These are phyloP conservation scores for Hypsopygia costalis DNA, from an alignment of 2,888 invertebrate species.

Conservation along the genomic window DNA sequence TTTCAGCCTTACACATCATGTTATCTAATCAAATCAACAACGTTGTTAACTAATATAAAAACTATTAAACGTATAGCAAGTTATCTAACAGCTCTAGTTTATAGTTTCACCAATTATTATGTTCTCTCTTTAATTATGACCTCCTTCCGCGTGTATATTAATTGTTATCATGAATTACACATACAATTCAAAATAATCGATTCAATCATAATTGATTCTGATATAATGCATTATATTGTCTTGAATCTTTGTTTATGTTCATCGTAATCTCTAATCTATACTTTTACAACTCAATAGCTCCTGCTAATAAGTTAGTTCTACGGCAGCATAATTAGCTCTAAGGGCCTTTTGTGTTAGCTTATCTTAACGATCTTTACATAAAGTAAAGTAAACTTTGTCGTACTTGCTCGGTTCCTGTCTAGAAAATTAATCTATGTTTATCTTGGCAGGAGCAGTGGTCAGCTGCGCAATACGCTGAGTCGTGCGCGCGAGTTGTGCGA, in stretches of 20 bases:
- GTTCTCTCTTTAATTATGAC: conserved; percentile 50
- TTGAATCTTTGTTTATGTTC: background rate
- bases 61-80: conserved; percentile 38
- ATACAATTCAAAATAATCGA: too few relatives aligned
- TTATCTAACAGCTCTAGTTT: conserved; percentile 41
- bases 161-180: conserved; percentile 34
- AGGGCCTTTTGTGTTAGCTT: conserved; percentile 8
- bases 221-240: background rate
- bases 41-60: conserved; percentile 19
- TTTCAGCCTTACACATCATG: too few relatives aligned
- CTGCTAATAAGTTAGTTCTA: conserved; percentile 2
- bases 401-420: background rate
- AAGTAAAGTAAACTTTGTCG: conserved; percentile 1
- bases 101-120: conserved; percentile 54
- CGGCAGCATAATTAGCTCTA: conserved; percentile 5
- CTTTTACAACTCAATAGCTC: conserved; percentile 6
- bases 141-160: conserved; percentile 54
- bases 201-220: background rate
- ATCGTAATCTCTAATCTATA: conserved; percentile 18
- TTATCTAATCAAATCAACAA: conserved; percentile 3
- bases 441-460: conserved; percentile 84
- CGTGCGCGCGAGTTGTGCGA: conserved; percentile 91
- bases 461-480: conserved; percentile 89
- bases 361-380: conserved; percentile 7
- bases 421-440: background rate